Percentiles rank a stretch among this genome's conserved stretches.
These are phyloP conservation scores for Amazonetta brasiliensis DNA, from an alignment of 2,797 vertebrate genomes.

Conservation along the genomic window DNA sequence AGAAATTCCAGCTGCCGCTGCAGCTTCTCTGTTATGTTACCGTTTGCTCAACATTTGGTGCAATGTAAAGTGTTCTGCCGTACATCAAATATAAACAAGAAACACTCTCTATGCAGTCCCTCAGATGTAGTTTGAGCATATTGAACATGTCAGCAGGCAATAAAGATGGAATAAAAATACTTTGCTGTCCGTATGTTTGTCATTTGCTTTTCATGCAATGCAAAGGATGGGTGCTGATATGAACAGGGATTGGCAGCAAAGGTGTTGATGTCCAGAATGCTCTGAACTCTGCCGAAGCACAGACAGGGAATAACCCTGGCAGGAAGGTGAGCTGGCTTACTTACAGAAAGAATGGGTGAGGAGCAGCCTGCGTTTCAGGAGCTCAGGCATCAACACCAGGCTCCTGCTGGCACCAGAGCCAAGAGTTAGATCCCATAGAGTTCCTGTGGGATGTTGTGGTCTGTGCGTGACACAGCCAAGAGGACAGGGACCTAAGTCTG, in stretches of 20 bases:
- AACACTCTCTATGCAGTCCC: slow-evolving; percentile 74
- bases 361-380: neutral
- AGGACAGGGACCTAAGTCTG: neutral
- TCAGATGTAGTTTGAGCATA: slow-evolving; percentile 74
- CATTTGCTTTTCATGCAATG: slow-evolving; percentile 73
- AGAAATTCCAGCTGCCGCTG: slow-evolving; percentile 74
- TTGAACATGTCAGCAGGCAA: slow-evolving; percentile 75
- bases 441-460: neutral
- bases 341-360: neutral
- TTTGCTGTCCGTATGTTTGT: slow-evolving; percentile 76
- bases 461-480: neutral
- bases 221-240: slow-evolving; percentile 62
- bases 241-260: slow-evolving; percentile 60
- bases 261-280: slow-evolving; percentile 65
- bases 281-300: slow-evolving; percentile 45
- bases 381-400: neutral
- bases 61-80: slow-evolving; percentile 75
- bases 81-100: slow-evolving; percentile 76
- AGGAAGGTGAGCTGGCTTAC: slow-evolving; percentile 4
- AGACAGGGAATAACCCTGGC: neutral
- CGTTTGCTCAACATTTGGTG: slow-evolving; percentile 76
- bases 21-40: slow-evolving; percentile 72
- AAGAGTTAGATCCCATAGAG: neutral
- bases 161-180: slow-evolving; percentile 76
- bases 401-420: neutral